These are phyloP conservation scores for Bradypodion ventrale DNA, from an alignment of 2,797 vertebrate genomes.

Conservation along the genomic window DNA sequence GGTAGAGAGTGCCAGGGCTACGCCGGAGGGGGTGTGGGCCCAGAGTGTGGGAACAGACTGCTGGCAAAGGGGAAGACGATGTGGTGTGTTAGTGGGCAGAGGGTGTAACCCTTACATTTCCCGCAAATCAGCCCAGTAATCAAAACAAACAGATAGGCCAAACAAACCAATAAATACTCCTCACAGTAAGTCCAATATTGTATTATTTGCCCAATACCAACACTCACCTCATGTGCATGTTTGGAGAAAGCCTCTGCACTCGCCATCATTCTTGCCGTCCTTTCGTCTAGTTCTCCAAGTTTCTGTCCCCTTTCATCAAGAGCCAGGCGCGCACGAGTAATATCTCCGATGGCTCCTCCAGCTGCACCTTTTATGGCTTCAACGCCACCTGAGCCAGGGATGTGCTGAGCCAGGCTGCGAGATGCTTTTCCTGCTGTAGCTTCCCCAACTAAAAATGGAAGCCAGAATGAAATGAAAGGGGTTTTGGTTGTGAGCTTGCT, in stretches of 20 bases:
- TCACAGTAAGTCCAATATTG: neutral
- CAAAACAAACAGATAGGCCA: too few relatives aligned
- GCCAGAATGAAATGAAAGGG: neutral
- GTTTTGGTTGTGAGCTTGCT: neutral
- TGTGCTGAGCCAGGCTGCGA: constrained; percentile 94
- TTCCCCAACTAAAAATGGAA: constrained; percentile 85
- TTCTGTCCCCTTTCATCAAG: constrained; percentile 96
- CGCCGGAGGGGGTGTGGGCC: too few relatives aligned
- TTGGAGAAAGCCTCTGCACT: constrained; percentile 95
- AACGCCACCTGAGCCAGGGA: constrained; percentile 88
- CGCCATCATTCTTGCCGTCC: constrained; percentile 94
- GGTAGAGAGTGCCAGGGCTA: too few relatives aligned
- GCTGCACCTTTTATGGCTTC: constrained; percentile 92
- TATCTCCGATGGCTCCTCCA: constrained; percentile 87
- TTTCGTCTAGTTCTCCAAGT: constrained; percentile 94
- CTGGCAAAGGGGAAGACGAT: too few relatives aligned
- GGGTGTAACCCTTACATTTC: too few relatives aligned
- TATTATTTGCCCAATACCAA: neutral
- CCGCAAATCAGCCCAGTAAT: too few relatives aligned
- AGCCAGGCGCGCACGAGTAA: constrained; percentile 90
- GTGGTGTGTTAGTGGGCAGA: too few relatives aligned
- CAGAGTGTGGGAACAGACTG: too few relatives aligned
- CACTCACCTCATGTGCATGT: constrained; percentile 93
- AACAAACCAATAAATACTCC: too few relatives aligned
- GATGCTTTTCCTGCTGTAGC: constrained; percentile 94